A percentile compares a stretch with the other conserved stretches of the same genome.
These are phyloP conservation scores for Salvelinus fontinalis DNA, from an alignment of 2,113 vertebrate genomes.

Conservation along the genomic window DNA sequence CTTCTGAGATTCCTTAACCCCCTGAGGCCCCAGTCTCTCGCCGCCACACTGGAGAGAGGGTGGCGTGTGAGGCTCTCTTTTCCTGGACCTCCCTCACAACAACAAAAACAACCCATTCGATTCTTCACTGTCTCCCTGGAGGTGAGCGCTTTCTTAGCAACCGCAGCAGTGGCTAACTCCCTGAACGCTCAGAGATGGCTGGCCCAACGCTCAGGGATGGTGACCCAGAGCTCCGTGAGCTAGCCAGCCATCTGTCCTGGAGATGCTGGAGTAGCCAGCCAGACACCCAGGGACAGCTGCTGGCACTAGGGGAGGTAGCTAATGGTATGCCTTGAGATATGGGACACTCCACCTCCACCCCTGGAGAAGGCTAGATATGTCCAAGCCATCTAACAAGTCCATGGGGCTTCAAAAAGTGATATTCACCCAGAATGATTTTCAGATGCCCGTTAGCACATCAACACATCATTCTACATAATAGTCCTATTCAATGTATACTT, in stretches of 20 bases:
- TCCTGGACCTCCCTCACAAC: conserved; percentile 10
- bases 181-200: conserved; percentile 41
- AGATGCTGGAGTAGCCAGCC: conserved; percentile 20
- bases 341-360: not conserved
- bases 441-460: not conserved
- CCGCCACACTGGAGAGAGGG: too few species aligned
- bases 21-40: not conserved
- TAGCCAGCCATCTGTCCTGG: conserved; percentile 57
- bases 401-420: not conserved
- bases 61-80: too few species aligned
- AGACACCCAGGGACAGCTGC: conserved; percentile 59
- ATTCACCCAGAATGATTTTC: not conserved
- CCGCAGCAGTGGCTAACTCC: conserved; percentile 60
- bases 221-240: conserved; percentile 15
- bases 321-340: conserved; percentile 14
- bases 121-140: conserved; percentile 48
- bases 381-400: not conserved
- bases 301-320: conserved; percentile 31
- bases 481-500: not conserved
- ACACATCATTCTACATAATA: not conserved
- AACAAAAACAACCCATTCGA: conserved; percentile 1
- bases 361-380: not conserved
- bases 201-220: conserved; percentile 54
- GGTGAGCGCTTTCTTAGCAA: conserved; percentile 60
- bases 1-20: not conserved